Conservation (phyloP, 2,113 vertebrate species). For the Polyodon spathula region DNA sequence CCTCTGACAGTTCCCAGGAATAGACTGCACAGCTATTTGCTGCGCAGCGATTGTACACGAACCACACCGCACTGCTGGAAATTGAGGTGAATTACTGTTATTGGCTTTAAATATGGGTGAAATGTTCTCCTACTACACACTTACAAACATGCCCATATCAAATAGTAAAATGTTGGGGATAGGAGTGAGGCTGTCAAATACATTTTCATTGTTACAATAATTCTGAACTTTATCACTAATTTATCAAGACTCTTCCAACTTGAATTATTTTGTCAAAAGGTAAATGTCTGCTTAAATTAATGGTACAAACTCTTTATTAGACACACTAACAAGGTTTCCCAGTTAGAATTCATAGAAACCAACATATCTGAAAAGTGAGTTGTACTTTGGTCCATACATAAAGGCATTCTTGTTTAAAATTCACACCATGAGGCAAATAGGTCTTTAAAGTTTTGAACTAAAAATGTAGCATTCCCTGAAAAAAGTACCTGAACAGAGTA, state of each 20-base stretch:
- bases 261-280: neutral
- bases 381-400: no score
- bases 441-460: no score
- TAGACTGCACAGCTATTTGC: neutral
- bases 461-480: no score
- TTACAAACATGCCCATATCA: neutral
- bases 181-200: neutral
- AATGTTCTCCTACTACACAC: neutral
- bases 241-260: neutral
- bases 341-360: neutral
- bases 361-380: no score
- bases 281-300: neutral
- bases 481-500: no score
- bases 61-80: neutral
- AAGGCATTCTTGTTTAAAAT: no score
- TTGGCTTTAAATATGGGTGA: neutral
- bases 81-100: neutral
- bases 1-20: conserved; percentile 35
- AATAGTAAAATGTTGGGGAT: neutral
- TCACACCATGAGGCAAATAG: no score
- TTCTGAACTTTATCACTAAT: neutral
- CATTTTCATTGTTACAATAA: neutral
- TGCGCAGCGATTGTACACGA: neutral
- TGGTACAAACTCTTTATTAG: neutral
- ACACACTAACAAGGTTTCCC: neutral